Conservation (phyloP, 2,888 invertebrate genomes). For the Caenorhabditis sp. region DNA sequence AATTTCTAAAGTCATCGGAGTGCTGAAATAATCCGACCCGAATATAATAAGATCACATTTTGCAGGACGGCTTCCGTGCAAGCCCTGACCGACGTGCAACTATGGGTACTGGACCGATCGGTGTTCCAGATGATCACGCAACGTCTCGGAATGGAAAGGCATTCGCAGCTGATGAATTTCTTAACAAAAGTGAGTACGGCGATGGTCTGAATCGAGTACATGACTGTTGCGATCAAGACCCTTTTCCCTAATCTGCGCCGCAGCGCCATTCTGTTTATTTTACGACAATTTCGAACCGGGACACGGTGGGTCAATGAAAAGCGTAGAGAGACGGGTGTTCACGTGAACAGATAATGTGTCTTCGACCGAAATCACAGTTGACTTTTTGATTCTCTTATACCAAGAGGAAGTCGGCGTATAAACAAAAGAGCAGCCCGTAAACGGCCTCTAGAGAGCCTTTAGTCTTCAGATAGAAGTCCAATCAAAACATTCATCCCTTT, state of each 20-base stretch:
- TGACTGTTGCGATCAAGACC: neutral
- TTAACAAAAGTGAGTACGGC: conserved; percentile 81
- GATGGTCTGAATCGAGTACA: neutral
- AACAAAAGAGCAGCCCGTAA: no score
- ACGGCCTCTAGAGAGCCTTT: no score
- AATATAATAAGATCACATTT: no score
- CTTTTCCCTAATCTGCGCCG: conserved; percentile 1
- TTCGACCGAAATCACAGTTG: neutral
- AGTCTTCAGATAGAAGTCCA: no score
- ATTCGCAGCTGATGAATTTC: conserved; percentile 90
- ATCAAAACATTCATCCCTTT: no score
- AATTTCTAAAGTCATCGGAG: conserved; percentile 1
- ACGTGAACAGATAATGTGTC: conserved; percentile 7
- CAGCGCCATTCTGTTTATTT: conserved; percentile 24
- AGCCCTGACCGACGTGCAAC: conserved; percentile 87
- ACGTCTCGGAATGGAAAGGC: conserved; percentile 88
- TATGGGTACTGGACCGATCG: conserved; percentile 91
- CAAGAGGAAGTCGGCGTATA: no score
- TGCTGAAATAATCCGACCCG: no score
- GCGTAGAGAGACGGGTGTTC: conserved; percentile 6
- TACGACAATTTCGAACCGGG: conserved; percentile 16
- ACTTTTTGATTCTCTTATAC: conserved; percentile 23
- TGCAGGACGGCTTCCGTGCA: conserved; percentile 78
- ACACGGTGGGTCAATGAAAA: neutral
- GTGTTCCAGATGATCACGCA: conserved; percentile 93